phyloP scores from a whole-genome alignment of 1,140 invertebrate genomes.

The Halictus rubicundus region DNA sequence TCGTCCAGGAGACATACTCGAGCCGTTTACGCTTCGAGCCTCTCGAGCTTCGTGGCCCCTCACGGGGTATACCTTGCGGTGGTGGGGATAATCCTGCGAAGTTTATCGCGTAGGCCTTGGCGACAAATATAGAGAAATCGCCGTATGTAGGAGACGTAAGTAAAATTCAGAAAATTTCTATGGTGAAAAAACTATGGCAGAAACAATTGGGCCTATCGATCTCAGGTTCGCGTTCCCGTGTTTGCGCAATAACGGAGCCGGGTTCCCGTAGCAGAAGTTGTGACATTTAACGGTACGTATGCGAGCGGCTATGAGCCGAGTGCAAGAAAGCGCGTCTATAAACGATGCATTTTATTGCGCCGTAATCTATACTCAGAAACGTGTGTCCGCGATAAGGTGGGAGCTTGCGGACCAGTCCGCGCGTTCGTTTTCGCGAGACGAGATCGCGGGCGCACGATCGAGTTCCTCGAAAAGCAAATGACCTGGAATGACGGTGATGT shows the following conservation, averaged over 20 bases:
- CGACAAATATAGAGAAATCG: too few relatives aligned
- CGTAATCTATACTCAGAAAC: conserved; percentile 41
- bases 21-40: too few relatives aligned
- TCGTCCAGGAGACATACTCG: too few relatives aligned
- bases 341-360: conserved; percentile 31
- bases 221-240: too few relatives aligned
- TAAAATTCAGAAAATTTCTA: too few relatives aligned
- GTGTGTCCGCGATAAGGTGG: conserved; percentile 21
- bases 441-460: not conserved
- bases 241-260: not conserved
- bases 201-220: too few relatives aligned
- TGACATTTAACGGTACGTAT: not conserved
- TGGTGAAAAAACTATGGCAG: too few relatives aligned
- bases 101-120: too few relatives aligned
- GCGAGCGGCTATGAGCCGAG: not conserved
- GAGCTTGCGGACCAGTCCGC: not conserved
- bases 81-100: too few relatives aligned
- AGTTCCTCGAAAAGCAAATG: conserved; percentile 39
- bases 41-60: too few relatives aligned
- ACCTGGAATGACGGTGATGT: conserved; percentile 17
- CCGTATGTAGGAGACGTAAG: too few relatives aligned
- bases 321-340: conserved; percentile 20
- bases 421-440: not conserved
- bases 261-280: not conserved
- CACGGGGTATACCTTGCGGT: too few relatives aligned